Evolutionary conservation across 2,888 invertebrate genomes (phyloP), one percentile per base, ranked within the genome.

Genomic region (Plebejus melissa): DNA sequence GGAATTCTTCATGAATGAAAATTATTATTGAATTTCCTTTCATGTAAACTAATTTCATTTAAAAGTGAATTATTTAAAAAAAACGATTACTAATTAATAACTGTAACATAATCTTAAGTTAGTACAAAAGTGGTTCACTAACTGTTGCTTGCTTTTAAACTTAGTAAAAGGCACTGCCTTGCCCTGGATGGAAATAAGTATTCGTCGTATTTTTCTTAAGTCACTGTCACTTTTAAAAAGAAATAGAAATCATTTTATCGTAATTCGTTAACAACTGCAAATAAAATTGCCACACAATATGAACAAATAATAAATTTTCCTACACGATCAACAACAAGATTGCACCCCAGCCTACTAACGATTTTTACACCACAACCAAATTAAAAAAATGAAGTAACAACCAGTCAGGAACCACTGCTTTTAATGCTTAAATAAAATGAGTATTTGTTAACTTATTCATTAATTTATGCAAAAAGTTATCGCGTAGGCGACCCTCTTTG

Each of bases 381-480:
- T 22, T 54, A 65, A 22, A 32, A 9, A 13, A 5, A 32, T 22
- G 13, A 32, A 65, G 2, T 13, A 16, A 65, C 28, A 9, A 7
- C 28, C 65, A 65, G 65, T 36, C 32, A 16, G 32, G 32, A 65
- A 65, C 65, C 65, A 65, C 65, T 36, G 32, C 11, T 70, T 41
- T 70, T 9, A 9, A 70, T 41, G 22, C 38, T 22, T 7, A 41
- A 38, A 41, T 5, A 70, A 70, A 41, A 41, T 41, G n/a, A 70
- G 36, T 70, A 70, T 70, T 69, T 41, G n/a, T 28, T 22, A 5
- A 38, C n/a, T 41, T 41, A 70, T n/a, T n/a, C 4, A 70, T 13
- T 70, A 41, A 41, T 70, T 72, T 54, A 72, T 72, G 72, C 72
- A 72, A 72, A 72, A 71, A 54, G 54, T 72, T 72, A 16, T 71